Evolutionary conservation across 1,140 invertebrate species (phyloP), one percentile per base, ranked within the genome.

Genomic region (Drosophila nigrodunni): DNA sequence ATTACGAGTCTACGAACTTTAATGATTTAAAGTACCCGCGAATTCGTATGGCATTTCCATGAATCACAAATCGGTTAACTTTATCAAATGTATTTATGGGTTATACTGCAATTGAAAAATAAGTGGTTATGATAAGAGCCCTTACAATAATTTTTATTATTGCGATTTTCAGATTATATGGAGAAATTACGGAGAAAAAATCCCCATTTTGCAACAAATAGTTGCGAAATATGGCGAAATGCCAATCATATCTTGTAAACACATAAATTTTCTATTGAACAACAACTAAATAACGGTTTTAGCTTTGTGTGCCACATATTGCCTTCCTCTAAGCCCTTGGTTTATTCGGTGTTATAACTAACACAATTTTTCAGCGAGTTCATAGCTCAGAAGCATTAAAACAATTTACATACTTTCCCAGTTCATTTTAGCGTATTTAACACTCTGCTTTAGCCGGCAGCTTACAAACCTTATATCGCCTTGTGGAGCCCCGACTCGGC

Each of bases 381-480:
- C 50, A 69, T 18, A 61, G 59, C 66, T 8, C 57, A 60, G n/a
- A 43, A 25, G 13, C 37, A 49, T 49, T 52, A 49, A 39, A 75
- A 59, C 37, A 47, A 59, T 71, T 71, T 70, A 59, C 68, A 71
- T 30, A 58, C 8, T 50, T 44, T 71, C 49, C 47, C 21, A 61
- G 54, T 59, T 58, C 39, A 71, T 64, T 71, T 75, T 59, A 9
- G 30, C 41, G 39, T 59, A 61, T 59, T 30, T 71, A 75, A 41
- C 67, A 64, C 46, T 65, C 9, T 34, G 41, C 30, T 44, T 37
- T 47, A 46, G 35, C 25, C 39, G 18, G 18, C 21, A 47, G 60
- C 54, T 8, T 54, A 34, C 46, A 52, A 18, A 57, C 30, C 50
- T 64, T 44, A 57, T 39, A 69, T 13, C 25, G 52, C 61, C 25